These are phyloP conservation scores for Melanotaenia parkinsoni DNA, from an alignment of 2,797 vertebrate genomes.

Conservation along the genomic window DNA sequence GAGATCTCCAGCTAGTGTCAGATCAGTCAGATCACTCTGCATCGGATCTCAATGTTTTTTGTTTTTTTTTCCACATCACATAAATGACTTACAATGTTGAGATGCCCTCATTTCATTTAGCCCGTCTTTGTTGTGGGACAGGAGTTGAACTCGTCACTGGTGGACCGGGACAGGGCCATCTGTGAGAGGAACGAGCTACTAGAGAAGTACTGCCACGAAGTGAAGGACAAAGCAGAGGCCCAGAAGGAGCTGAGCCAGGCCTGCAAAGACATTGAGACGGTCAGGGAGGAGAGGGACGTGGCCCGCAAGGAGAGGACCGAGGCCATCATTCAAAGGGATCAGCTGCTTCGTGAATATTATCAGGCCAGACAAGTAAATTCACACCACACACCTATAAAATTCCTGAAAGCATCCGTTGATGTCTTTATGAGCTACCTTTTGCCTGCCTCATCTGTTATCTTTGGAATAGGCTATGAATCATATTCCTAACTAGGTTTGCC, in stretches of 20 bases:
- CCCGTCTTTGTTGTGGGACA: slow-evolving; percentile 63
- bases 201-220: slow-evolving; percentile 94
- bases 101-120: slow-evolving; percentile 42
- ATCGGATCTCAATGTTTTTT: slow-evolving; percentile 20
- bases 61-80: slow-evolving; percentile 21
- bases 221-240: slow-evolving; percentile 92
- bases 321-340: slow-evolving; percentile 92
- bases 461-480: slow-evolving; percentile 13
- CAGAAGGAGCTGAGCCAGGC: slow-evolving; percentile 93
- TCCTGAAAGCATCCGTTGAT: slow-evolving; percentile 12
- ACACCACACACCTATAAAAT: neutral
- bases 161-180: slow-evolving; percentile 90
- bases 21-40: neutral
- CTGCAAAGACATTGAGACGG: slow-evolving; percentile 92
- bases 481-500: slow-evolving; percentile 7
- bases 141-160: slow-evolving; percentile 90
- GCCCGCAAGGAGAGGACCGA: slow-evolving; percentile 89
- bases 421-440: slow-evolving; percentile 16
- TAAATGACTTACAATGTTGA: slow-evolving; percentile 37
- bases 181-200: slow-evolving; percentile 93
- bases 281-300: slow-evolving; percentile 91
- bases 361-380: slow-evolving; percentile 88
- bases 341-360: slow-evolving; percentile 90
- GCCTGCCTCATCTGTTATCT: slow-evolving; percentile 1
- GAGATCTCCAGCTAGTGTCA: slow-evolving; percentile 25